Percentiles rank a stretch among this genome's conserved stretches.
Evolutionary conservation across 2,888 invertebrate genomes (phyloP).

Genomic region (Hemicrepidius hirtus): DNA sequence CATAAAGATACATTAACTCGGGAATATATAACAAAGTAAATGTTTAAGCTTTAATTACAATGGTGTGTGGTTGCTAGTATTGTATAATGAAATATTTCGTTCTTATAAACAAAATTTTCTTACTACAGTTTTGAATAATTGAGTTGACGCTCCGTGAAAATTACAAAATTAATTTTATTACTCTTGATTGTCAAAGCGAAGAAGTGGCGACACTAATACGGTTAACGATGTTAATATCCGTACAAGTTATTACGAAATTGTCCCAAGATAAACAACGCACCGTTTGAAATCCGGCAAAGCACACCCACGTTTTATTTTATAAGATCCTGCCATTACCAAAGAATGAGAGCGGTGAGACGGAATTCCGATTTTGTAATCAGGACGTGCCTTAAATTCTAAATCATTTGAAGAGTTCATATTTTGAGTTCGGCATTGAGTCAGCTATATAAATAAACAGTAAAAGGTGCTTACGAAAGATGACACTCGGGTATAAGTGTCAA

Average conservation of each 20-base stretch:
- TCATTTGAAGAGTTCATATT: neutral
- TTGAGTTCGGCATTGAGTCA: slow-evolving; percentile 18
- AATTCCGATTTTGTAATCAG: slow-evolving; percentile 11
- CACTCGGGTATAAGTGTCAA: slow-evolving; percentile 14
- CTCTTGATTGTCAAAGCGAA: slow-evolving; percentile 23
- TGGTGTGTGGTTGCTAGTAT: slow-evolving; percentile 15
- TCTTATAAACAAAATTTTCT: neutral
- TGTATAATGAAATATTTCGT: slow-evolving; percentile 5
- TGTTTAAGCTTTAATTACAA: slow-evolving; percentile 27
- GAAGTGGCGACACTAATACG: slow-evolving; percentile 24
- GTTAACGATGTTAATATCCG: slow-evolving; percentile 35
- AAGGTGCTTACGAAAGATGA: slow-evolving; percentile 4
- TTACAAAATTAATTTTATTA: slow-evolving; percentile 8
- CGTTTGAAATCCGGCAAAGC: slow-evolving; percentile 32
- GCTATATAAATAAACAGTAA: slow-evolving; percentile 7
- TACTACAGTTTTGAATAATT: neutral
- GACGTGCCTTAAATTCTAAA: slow-evolving; percentile 40
- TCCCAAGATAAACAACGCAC: slow-evolving; percentile 24
- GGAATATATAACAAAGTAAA: slow-evolving; percentile 31
- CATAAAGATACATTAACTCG: slow-evolving; percentile 21
- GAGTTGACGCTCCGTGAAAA: neutral
- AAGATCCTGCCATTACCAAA: neutral
- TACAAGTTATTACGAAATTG: slow-evolving; percentile 22
- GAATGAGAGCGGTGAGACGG: neutral
- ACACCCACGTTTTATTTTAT: slow-evolving; percentile 28